Evolutionary conservation across 2,888 invertebrate genomes (phyloP).

Genomic region (Coelopa pilipes): DNA sequence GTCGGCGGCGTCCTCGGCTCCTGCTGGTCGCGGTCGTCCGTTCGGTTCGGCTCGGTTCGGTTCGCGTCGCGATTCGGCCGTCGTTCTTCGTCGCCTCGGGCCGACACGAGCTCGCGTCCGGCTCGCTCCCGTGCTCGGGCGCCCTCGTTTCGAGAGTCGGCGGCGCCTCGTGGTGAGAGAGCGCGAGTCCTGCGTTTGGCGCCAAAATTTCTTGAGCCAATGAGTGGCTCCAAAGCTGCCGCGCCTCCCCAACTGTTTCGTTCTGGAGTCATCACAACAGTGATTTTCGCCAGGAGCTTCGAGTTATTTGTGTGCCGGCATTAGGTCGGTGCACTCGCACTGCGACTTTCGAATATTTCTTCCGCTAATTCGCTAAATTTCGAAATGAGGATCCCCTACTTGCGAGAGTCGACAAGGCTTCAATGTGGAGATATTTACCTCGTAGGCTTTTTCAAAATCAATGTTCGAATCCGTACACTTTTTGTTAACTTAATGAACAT

Average conservation of each 20-base stretch:
- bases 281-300: too few relatives aligned
- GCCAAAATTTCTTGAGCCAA: constrained; percentile 52
- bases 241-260: constrained; percentile 52
- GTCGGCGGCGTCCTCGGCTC: constrained; percentile 44
- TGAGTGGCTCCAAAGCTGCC: constrained; percentile 22
- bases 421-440: too few relatives aligned
- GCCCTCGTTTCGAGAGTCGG: background rate
- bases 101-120: constrained; percentile 9
- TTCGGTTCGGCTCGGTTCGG: constrained; percentile 40
- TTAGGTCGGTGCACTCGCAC: too few relatives aligned
- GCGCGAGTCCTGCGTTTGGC: constrained; percentile 51
- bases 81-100: constrained; percentile 35
- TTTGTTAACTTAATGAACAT: too few relatives aligned
- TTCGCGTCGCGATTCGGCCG: constrained; percentile 26
- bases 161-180: constrained; percentile 22
- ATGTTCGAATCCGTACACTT: too few relatives aligned
- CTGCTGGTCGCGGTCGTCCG: constrained; percentile 43
- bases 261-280: too few relatives aligned
- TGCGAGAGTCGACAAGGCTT: too few relatives aligned
- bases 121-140: background rate
- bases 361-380: too few relatives aligned
- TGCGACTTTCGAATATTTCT: too few relatives aligned
- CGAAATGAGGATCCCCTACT: too few relatives aligned
- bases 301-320: too few relatives aligned
- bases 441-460: too few relatives aligned